Evolutionary conservation across 2,888 invertebrate species (phyloP).

Genomic region (Adela reaumurella): DNA sequence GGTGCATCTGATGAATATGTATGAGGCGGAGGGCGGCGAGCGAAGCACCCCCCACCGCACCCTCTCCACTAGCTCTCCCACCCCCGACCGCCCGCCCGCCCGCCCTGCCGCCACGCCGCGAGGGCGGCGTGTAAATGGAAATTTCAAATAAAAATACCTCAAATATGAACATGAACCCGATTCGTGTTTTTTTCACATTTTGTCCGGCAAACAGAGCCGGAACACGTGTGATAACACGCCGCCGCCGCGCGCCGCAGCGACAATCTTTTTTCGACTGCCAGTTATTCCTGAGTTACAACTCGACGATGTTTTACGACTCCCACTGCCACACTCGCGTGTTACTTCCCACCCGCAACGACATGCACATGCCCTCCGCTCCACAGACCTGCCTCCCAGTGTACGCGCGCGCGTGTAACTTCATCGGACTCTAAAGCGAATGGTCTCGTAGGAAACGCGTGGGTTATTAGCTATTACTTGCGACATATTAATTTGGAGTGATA

Average conservation of each 20-base stretch:
- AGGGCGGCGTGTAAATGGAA: constrained; percentile 43
- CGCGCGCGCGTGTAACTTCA: too few species aligned
- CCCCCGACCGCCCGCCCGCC: constrained; percentile 17
- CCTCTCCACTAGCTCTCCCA: background rate
- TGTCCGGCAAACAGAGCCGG: constrained; percentile 12
- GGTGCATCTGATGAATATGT: constrained; percentile 65
- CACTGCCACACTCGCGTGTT: too few species aligned
- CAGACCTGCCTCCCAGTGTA: too few species aligned
- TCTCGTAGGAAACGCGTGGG: background rate
- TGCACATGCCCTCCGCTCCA: too few species aligned
- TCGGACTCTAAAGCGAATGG: background rate
- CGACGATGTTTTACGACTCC: background rate
- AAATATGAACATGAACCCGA: constrained; percentile 54
- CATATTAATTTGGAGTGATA: background rate
- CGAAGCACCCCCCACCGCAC: constrained; percentile 6
- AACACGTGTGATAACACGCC: constrained; percentile 38
- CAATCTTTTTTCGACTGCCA: constrained; percentile 21
- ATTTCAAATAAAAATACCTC: constrained; percentile 57
- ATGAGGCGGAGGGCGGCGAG: constrained; percentile 36
- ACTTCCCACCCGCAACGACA: too few species aligned
- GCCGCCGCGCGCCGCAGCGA: background rate
- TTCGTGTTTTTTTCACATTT: constrained; percentile 26
- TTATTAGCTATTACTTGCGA: background rate
- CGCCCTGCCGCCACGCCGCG: constrained; percentile 10
- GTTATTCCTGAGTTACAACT: background rate